Evolutionary conservation across 2,888 invertebrate species (phyloP), one percentile per base, ranked within the genome.

Genomic region (Chalcosyrphus nemorum): DNA sequence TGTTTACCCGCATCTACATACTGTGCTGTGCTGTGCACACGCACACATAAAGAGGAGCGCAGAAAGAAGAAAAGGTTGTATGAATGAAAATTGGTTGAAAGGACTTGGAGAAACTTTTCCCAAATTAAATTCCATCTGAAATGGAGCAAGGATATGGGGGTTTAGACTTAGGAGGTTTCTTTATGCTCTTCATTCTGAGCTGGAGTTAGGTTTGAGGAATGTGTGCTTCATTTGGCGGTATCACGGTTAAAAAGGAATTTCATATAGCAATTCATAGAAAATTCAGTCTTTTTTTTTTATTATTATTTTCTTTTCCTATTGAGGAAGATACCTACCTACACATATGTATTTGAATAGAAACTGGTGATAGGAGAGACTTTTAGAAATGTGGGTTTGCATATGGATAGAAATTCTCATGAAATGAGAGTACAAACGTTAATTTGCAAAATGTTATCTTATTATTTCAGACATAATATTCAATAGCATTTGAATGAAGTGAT

Each of bases 101-200:
- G 68, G 68, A 75, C 75, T 81, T 61, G 54, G 52, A 72, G 61
- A 72, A 80, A 74, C 15, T 50, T 75, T 81, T 81, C 56, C 74
- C 61, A 81, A 81, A 81, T 75, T 81, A 81, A 81, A 81, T 81
- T 75, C 61, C 61, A 75, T 81, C 70, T 54, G 38, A 75, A 81
- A 68, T 61, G 61, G 66, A 75, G 52, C 80, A 81, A 75, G 61
- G 80, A 75, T 68, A 63, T 81, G 61, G 19, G 52, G 59, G 66
- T 74, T 65, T 19, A 38, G 41, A 52, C 15, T 52, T 38, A 38
- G 41, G 19, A 38, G 41, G 19, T 41, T 68, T 56, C n/a, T 68
- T 76, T 41, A 11, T 57, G 5, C 29, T 61, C 38, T 13, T 54
- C 4, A 17, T 70, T 70, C 6, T 15, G n/a, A 7, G 17, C 24